Conservation (phyloP, 2,113 vertebrate species). For the Deroptyus accipitrinus region DNA sequence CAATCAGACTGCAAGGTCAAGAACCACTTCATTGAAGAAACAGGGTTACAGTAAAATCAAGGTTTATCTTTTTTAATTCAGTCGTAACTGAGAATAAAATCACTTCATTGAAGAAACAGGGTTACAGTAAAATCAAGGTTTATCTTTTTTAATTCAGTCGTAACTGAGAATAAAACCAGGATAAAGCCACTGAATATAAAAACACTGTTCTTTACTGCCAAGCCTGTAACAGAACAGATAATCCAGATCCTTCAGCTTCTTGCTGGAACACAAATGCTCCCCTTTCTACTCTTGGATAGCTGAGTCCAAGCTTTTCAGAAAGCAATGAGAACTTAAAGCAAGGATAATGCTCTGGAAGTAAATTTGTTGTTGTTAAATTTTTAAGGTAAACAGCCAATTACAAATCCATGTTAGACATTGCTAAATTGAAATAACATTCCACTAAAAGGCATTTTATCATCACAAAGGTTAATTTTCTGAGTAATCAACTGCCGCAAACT, state of each 20-base stretch:
- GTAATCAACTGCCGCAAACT: neutral
- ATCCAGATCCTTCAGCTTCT: neutral
- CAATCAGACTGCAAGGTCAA: neutral
- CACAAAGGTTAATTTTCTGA: neutral
- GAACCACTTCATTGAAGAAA: neutral
- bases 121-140: neutral
- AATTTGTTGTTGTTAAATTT: neutral
- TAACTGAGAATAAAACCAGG: neutral
- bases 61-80: neutral
- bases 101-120: neutral
- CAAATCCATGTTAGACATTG: accelerated
- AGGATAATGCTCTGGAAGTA: neutral
- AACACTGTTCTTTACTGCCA: neutral
- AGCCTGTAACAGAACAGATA: neutral
- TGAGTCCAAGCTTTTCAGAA: neutral
- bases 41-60: neutral
- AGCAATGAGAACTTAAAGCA: neutral
- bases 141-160: neutral
- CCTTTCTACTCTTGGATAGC: neutral
- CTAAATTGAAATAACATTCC: neutral
- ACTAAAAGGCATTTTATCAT: neutral
- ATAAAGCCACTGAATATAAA: neutral
- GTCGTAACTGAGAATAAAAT: neutral
- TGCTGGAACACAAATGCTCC: neutral
- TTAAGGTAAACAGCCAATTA: neutral